Base-by-base conservation (phyloP, 2,888 invertebrate genomes). In the Barypeithes pellucidus region DNA sequence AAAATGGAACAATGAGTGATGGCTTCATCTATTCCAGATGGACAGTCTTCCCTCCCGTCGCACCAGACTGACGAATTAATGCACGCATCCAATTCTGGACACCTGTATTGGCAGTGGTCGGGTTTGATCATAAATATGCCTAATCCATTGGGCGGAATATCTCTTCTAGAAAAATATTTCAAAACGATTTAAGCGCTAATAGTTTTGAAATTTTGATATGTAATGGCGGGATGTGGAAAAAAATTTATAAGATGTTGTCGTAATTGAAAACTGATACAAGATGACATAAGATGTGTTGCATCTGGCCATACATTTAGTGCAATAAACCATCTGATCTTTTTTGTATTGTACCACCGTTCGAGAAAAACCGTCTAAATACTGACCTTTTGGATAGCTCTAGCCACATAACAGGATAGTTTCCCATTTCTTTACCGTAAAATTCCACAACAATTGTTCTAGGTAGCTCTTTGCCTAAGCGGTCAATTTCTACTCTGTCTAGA, bases 41-140 rank as follows among this genome's bases (percentile, higher is more conserved):
- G 95, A 82, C 95, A 95, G 83, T 95, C 94, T 61, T 89, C 86
- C 41, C 90, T 85, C 16, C 94, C 94, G 81, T 95, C 94, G 81
- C 95, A 95, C 94, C 95, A 94, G 65, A 95, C 89, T 57, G 91
- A 90, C 0, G 92, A 88, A 81, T 93, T 91, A 76, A 95, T 94
- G 85, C 95, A 95, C 12, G 94, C 95, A 83, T 94, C 93, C 76
- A 95, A 85, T 67, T 94, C 94, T 2, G 93, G 90, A 83, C 95
- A 95, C 54, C 92, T 90, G 85, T 91, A 91, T 75, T 90, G 89
- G 82, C 95, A 95, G 80, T 94, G 94, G 69, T 92, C 92, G 52
- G 91, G 87, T 82, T 91, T 84, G 78, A 85, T 83, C 82, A 86
- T 81, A 74, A 85, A 86, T 0, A 91, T 89, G 77, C 72, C 91